These are phyloP conservation scores for Microtus richardsoni DNA, from an alignment of 2,113 vertebrate genomes.

Conservation along the genomic window DNA sequence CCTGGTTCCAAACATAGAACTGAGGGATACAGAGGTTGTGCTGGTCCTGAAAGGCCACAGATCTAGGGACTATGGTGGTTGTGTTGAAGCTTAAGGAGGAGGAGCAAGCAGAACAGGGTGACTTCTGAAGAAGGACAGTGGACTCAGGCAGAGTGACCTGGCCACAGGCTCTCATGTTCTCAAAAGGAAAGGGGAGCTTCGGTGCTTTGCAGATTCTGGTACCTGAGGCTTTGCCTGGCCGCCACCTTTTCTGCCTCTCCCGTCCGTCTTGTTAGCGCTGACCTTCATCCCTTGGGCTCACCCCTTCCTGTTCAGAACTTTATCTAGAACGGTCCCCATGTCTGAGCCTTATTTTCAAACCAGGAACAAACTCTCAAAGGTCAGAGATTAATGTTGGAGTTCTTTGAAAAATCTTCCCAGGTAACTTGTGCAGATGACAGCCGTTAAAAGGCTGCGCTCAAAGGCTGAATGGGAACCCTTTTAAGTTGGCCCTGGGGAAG, in stretches of 20 bases:
- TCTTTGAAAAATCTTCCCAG: conserved; percentile 34
- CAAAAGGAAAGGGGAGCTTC: background rate
- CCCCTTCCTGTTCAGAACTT: background rate
- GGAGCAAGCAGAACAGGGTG: background rate
- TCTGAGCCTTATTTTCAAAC: conserved; percentile 17
- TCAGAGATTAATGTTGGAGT: background rate
- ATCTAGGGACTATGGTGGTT: background rate
- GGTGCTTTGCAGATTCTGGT: background rate
- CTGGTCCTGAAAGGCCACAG: background rate
- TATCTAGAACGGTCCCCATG: background rate
- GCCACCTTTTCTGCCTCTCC: background rate
- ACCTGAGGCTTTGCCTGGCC: background rate
- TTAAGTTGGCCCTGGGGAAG: background rate
- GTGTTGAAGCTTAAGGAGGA: background rate
- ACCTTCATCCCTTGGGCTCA: background rate
- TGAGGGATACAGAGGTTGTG: background rate
- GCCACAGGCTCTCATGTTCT: background rate
- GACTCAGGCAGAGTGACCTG: background rate
- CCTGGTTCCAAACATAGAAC: background rate
- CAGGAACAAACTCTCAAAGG: conserved; percentile 34
- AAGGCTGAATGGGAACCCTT: conserved; percentile 14
- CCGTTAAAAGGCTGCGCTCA: conserved; percentile 1
- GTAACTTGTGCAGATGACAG: conserved; percentile 4
- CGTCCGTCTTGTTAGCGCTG: background rate
- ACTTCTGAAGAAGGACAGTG: background rate